Evolutionary conservation across 2,888 invertebrate genomes (phyloP), one percentile per base, ranked within the genome.

Genomic region (Apodemia mormo): DNA sequence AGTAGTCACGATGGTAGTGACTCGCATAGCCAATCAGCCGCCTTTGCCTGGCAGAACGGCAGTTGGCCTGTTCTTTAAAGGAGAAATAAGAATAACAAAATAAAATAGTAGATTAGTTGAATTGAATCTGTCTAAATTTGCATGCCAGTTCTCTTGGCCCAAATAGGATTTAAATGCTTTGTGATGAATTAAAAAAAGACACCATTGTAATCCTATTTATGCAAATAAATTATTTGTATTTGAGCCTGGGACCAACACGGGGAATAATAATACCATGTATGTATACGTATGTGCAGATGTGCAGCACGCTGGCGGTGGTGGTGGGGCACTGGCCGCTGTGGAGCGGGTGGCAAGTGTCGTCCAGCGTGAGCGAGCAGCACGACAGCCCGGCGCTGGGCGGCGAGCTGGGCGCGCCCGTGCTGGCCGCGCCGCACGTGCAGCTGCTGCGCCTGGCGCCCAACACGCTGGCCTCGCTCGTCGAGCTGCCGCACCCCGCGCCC

Each of bases 241-340:
- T 22, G 22, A 22, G 22, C 22, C 22, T 22, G 22, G 22, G 22
- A 22, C 22, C 22, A 22, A 22, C 22, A 22, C 22, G 22, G 22
- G 22, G 22, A 22, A 22, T 22, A 22, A 22, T 33, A 33, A 4
- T 33, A 33, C 33, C 33, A 1, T 33, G 37, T 37, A 37, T 37
- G 5, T 37, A 22, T 37, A 5, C 37, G 37, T 37, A 5, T 72
- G 65, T 10, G 7, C 67, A 76, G 96, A 94, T 96, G 74, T 95
- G 98, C 82, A 96, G 77, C 98, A 99, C 58, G 89, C 94, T 99
- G 77, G 96, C 99, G 7, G 96, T 98, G 76, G 98, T 98, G 92
- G 92, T 99, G 77, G 98, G 98, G 0, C 99, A 99, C 86, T 99
- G 99, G 94, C 99, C 99, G 14, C 96, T 98, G 93, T 97, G 97